These are phyloP conservation scores for Neolamprologus toae DNA, from an alignment of 2,113 vertebrate genomes.

Conservation along the genomic window DNA sequence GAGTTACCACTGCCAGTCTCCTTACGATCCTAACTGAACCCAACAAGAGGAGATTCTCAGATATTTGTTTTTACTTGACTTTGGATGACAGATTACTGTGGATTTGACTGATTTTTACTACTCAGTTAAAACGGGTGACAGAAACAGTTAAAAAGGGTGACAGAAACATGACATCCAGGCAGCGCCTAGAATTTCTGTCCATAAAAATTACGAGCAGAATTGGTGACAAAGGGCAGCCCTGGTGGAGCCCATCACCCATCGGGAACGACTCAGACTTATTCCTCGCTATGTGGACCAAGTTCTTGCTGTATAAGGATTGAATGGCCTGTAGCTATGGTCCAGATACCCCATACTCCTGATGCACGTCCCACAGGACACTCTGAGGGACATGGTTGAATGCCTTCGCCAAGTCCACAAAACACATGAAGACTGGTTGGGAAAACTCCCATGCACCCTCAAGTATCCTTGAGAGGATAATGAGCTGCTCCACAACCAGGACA, in stretches of 20 bases:
- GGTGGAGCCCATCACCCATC: not conserved
- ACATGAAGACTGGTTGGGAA: not conserved
- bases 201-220: not conserved
- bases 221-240: not conserved
- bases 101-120: not conserved
- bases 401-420: not conserved
- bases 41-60: accelerated
- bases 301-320: not conserved
- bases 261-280: accelerated
- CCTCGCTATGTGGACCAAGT: not conserved
- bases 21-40: accelerated
- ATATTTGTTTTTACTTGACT: not conserved
- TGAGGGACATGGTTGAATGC: not conserved
- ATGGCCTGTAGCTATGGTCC: not conserved
- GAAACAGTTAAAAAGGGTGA: not conserved
- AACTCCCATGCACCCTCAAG: not conserved
- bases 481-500: not conserved
- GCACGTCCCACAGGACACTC: not conserved
- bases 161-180: not conserved
- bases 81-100: not conserved
- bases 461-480: not conserved
- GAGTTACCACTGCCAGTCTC: not conserved
- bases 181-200: not conserved
- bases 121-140: not conserved
- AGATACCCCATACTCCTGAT: not conserved